Evolutionary conservation across 30 jellyfish, hydroid and myxozoan genomes (phyloP).

Genomic region (Cassiopea xamachana): DNA sequence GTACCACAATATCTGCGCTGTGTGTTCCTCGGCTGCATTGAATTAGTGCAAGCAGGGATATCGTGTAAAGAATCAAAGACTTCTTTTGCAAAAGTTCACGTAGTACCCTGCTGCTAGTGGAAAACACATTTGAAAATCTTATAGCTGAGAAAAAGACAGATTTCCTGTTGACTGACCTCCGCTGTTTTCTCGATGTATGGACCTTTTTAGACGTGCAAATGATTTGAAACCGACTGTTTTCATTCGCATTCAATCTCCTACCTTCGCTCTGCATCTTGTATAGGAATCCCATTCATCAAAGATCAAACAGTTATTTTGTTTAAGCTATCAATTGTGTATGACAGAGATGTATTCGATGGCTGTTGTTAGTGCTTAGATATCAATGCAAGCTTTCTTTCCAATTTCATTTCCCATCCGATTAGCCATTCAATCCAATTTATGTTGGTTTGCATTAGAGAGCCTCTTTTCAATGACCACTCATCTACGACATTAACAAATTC

Average conservation of each 20-base stretch:
- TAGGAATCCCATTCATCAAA: slow-evolving; percentile 10
- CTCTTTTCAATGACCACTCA: slow-evolving; percentile 1
- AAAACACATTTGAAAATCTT: background rate
- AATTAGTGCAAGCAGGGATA: background rate
- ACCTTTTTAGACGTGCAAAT: background rate
- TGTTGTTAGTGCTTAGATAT: slow-evolving; percentile 20
- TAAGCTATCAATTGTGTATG: slow-evolving; percentile 10
- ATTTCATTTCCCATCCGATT: slow-evolving; percentile 15
- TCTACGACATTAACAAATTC: background rate
- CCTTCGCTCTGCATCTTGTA: background rate
- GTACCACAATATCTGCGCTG: too few species aligned
- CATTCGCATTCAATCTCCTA: background rate
- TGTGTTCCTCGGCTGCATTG: too few species aligned
- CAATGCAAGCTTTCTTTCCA: slow-evolving; percentile 44
- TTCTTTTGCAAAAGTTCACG: background rate
- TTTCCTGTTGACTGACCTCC: slow-evolving; percentile 8
- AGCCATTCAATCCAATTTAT: slow-evolving; percentile 40
- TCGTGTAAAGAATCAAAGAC: background rate
- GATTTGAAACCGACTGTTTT: background rate
- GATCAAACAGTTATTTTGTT: slow-evolving; percentile 1
- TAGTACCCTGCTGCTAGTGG: background rate
- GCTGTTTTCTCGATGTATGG: background rate
- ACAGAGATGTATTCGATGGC: slow-evolving; percentile 24
- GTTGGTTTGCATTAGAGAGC: slow-evolving; percentile 3
- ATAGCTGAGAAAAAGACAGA: background rate